Base-by-base conservation (phyloP, 2,888 invertebrate genomes). In the Apotomis betuletana region DNA sequence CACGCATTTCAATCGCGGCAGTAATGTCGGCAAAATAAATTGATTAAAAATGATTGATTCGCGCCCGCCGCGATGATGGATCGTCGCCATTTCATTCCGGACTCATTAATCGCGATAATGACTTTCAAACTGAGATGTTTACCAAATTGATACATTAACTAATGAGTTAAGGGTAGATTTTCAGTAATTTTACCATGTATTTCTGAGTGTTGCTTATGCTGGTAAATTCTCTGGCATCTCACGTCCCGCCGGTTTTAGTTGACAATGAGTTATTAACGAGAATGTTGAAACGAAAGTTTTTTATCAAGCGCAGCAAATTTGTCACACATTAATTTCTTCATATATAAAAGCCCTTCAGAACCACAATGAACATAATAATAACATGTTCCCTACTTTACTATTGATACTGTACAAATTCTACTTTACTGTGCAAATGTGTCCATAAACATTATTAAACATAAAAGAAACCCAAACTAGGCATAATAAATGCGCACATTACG, bases 1-100 rank as follows among this genome's bases (percentile, higher is more conserved):
- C 62, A 58, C 65, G 46, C 57, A 46, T n/a, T 62, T 62, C 67
- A 51, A 57, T 62, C 57, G 72, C 72, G 49, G 51, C 61, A 60
- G 62, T 67, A 62, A 62, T 58, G 83, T 83, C 81, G 84, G 80
- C 80, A 77, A 81, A 82, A 83, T 85, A 87, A 89, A 91, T 90
- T 90, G 88, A 90, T 90, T 89, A 87, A 89, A 87, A 88, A 80
- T 83, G 91, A 92, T 91, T 87, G 89, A 92, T 91, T 82, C 61
- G 67, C 68, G 61, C 80, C 74, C 79, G 77, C 74, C 75, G 79
- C 78, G 79, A 88, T 89, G 91, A 85, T 85, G 58, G 67, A 82
- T 81, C 82, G 76, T 72, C 76, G 69, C 70, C 49, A 67, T 70
- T 70, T 62, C 51, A 67, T 68, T 63, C 67, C 13, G 49, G 57